A percentile compares a stretch with the other conserved stretches of the same genome.
These are phyloP conservation scores for Apodemus agrarius DNA, from an alignment of 2,797 vertebrate genomes.

Conservation along the genomic window DNA sequence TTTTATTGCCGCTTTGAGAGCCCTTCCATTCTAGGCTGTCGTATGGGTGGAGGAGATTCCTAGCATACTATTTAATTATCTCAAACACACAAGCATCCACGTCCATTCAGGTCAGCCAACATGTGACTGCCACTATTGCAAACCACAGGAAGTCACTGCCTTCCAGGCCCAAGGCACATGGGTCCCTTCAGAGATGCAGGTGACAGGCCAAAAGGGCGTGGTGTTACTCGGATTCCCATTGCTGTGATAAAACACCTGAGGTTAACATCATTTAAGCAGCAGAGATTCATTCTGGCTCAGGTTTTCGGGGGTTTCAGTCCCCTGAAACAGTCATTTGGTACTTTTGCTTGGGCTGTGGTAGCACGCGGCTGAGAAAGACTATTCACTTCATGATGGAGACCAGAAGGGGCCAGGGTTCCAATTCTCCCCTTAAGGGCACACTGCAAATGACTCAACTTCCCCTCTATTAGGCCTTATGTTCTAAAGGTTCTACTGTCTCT, in stretches of 20 bases:
- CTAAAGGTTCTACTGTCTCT: not conserved
- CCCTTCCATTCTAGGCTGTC: not conserved
- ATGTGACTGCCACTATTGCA: not conserved
- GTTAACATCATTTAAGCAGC: not conserved
- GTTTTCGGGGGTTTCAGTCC: not conserved
- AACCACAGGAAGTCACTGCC: not conserved
- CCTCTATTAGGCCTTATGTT: not conserved
- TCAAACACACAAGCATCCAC: not conserved
- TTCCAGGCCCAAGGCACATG: not conserved
- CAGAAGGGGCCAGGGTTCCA: not conserved
- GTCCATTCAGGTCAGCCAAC: not conserved
- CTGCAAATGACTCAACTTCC: not conserved
- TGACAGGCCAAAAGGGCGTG: not conserved
- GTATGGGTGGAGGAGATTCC: not conserved
- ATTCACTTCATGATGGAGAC: not conserved
- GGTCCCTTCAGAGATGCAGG: not conserved
- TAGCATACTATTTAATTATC: constrained; percentile 13
- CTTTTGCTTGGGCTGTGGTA: not conserved
- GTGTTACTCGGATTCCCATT: not conserved
- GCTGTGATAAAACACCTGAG: not conserved
- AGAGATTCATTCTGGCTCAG: not conserved
- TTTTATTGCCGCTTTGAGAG: not conserved
- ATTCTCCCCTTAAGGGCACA: not conserved
- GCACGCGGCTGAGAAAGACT: not conserved
- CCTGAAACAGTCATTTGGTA: not conserved